phyloP scores from a whole-genome alignment of 2,113 vertebrate genomes.

The Rhinolophus sinicus region DNA sequence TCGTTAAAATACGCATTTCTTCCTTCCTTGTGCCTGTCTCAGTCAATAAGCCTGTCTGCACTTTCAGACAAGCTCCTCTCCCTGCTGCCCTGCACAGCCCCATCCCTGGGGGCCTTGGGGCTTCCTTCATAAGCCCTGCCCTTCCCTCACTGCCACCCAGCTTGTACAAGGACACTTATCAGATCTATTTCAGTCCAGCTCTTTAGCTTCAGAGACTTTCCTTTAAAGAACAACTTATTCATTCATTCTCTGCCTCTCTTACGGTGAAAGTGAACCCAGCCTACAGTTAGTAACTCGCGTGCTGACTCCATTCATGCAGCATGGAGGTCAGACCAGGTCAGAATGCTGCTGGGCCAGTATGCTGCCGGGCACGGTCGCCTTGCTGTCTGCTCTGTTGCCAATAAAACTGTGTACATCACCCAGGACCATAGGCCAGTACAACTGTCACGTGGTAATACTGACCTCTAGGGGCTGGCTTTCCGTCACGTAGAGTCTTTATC shows the following conservation, averaged over 20 bases:
- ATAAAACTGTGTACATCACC: neutral
- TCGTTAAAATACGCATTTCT: neutral
- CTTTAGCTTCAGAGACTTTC: neutral
- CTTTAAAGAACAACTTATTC: neutral
- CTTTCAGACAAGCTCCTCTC: neutral
- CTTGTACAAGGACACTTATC: neutral
- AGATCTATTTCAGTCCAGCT: neutral
- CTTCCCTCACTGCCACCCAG: neutral
- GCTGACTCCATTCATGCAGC: neutral
- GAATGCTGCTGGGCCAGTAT: neutral
- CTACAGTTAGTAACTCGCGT: neutral
- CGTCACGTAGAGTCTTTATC: slow-evolving; percentile 39
- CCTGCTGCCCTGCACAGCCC: neutral
- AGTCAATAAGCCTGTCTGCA: neutral
- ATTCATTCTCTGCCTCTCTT: neutral
- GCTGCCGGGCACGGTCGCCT: neutral
- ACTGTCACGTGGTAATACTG: slow-evolving; percentile 82
- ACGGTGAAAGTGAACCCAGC: neutral
- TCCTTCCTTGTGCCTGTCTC: neutral
- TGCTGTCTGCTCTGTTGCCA: neutral
- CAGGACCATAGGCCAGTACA: neutral
- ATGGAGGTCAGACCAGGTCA: neutral
- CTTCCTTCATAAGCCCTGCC: neutral
- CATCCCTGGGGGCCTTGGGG: no score
- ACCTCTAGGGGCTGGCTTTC: slow-evolving; percentile 85